These are phyloP conservation scores for Chromis chromis DNA, from an alignment of 2,797 vertebrate species.

Conservation along the genomic window DNA sequence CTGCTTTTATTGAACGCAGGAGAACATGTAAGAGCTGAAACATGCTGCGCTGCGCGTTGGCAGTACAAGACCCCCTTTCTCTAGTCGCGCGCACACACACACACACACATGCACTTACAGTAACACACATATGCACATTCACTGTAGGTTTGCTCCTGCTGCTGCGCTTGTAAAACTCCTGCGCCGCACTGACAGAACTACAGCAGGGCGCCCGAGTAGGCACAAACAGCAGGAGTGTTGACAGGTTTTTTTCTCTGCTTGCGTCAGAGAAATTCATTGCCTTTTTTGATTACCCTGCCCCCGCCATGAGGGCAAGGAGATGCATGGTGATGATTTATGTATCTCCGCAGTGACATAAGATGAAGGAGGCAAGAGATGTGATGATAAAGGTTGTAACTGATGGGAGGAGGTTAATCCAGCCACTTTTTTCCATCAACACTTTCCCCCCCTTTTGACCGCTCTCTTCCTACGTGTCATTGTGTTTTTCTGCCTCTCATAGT, in stretches of 20 bases:
- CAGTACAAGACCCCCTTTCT: constrained; percentile 20
- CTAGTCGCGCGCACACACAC: neutral
- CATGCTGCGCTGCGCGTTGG: constrained; percentile 21
- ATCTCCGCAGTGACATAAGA: constrained; percentile 65
- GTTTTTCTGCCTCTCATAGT: constrained; percentile 14
- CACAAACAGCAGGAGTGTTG: constrained; percentile 54
- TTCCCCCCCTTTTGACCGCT: constrained; percentile 12
- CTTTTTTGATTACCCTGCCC: constrained; percentile 62
- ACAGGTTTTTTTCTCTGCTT: constrained; percentile 58
- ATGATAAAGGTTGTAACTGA: constrained; percentile 41
- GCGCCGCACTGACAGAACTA: constrained; percentile 74
- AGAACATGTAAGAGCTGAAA: constrained; percentile 19
- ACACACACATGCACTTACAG: constrained; percentile 13
- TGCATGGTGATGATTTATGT: constrained; percentile 57
- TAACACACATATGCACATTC: constrained; percentile 35
- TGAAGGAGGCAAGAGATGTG: constrained; percentile 41
- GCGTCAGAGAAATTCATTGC: constrained; percentile 70
- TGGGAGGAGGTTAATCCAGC: constrained; percentile 39
- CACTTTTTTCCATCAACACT: constrained; percentile 58
- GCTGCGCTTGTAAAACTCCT: constrained; percentile 78
- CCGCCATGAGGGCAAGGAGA: constrained; percentile 54
- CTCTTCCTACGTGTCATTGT: constrained; percentile 18
- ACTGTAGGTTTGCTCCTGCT: constrained; percentile 34
- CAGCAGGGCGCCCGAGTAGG: constrained; percentile 28
- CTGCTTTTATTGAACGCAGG: constrained; percentile 21